Evolutionary conservation across 2,888 invertebrate genomes (phyloP), one percentile per base, ranked within the genome.

Genomic region (Agrochola lota): DNA sequence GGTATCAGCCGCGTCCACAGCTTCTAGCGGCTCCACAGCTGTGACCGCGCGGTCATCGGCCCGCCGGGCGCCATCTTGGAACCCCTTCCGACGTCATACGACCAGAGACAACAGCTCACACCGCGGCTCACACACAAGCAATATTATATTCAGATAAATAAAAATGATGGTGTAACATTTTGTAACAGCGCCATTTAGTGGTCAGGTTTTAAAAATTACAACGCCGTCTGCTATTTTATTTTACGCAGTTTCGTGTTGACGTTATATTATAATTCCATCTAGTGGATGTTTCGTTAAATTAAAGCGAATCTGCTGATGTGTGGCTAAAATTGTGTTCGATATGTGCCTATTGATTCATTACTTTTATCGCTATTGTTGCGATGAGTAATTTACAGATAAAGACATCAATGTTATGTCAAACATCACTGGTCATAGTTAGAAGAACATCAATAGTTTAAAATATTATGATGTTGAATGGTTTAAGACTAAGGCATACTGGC

Each of bases 71-170:
- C 97, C 97, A 5, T 96, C 97, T 57, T 98, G 98, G 98, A 98
- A 98, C 92, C 98, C 98, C 0, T 98, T 98, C 95, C 97, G 98
- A 81, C 96, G 98, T 70, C 97, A 98, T 85, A 96, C 97, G 5
- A 92, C 96, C 1, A 91, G 97, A 2, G 97, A 97, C 73, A 97
- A 97, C 89, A 97, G 97, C 91, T 97, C 94, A 12, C 92, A 94
- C 59, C 90, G 93, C 82, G 92, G 93, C 73, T 95, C 97, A 40
- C 97, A 97, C 76, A 93, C 97, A 60, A 97, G 95, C 90, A 97
- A 97, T 85, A 97, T 97, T 76, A 97, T 97, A 81, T 97, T 97
- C 77, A 97, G 97, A 96, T 97, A 95, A 95, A 63, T 52, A 8
- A 49, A 35, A 30, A 43, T 4, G 0, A 1, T 60, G 11, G 52